Percentiles rank a stretch among this genome's conserved stretches.
Conservation (phyloP, 2,888 invertebrate genomes). For the Odontothrips loti region DNA sequence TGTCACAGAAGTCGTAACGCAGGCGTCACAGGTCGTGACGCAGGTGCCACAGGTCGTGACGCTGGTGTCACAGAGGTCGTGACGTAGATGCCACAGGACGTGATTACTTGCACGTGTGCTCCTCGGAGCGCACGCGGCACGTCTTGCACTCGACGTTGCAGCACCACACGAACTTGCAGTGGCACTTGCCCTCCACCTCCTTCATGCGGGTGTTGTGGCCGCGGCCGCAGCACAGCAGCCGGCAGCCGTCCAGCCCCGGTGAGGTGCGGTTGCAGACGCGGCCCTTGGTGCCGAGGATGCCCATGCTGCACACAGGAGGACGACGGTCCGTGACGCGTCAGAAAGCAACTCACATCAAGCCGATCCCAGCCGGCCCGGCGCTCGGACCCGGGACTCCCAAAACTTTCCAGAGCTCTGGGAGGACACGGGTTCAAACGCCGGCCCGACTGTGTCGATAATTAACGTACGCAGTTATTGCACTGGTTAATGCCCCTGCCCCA, state of each 20-base stretch:
- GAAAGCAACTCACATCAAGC: too few relatives aligned
- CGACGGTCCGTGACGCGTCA: not conserved
- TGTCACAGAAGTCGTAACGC: too few relatives aligned
- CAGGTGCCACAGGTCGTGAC: too few relatives aligned
- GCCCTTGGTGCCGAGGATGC: conserved; percentile 77
- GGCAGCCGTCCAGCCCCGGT: conserved; percentile 80
- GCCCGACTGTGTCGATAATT: too few relatives aligned
- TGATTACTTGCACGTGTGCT: conserved; percentile 77
- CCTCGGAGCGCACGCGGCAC: conserved; percentile 73
- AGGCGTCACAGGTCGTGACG: too few relatives aligned
- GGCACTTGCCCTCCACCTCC: conserved; percentile 81
- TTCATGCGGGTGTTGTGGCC: conserved; percentile 80
- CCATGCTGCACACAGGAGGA: conserved; percentile 54
- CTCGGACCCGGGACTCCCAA: too few relatives aligned
- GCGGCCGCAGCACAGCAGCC: conserved; percentile 80
- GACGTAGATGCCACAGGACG: not conserved
- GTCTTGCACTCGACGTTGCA: conserved; percentile 81
- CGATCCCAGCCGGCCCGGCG: too few relatives aligned
- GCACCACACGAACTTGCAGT: conserved; percentile 88
- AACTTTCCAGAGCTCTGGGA: too few relatives aligned
- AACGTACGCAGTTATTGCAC: too few relatives aligned
- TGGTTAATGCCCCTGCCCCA: too few relatives aligned
- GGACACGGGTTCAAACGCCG: too few relatives aligned
- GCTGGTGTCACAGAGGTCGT: too few relatives aligned
- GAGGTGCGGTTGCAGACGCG: conserved; percentile 80